Percentiles rank a stretch among this genome's conserved stretches.
These are phyloP conservation scores for Erethizon dorsatum DNA, from an alignment of 2,797 vertebrate genomes.

Conservation along the genomic window DNA sequence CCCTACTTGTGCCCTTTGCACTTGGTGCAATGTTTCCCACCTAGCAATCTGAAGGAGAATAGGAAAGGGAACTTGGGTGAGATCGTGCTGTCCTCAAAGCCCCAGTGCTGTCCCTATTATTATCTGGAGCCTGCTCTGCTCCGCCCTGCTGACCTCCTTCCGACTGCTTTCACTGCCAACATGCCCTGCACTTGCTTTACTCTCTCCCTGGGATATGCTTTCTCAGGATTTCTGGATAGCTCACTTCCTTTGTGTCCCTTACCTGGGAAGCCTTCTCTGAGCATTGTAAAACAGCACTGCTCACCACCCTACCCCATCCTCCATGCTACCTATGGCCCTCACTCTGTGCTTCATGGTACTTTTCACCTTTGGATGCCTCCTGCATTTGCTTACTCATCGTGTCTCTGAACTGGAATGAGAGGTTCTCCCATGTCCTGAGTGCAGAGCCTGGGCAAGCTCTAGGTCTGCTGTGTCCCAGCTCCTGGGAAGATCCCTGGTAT, in stretches of 20 bases:
- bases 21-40: not conserved
- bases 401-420: not conserved
- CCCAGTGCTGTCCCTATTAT: not conserved
- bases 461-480: not conserved
- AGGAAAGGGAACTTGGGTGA: not conserved
- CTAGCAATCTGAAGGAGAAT: not conserved
- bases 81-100: not conserved
- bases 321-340: not conserved
- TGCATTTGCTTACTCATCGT: not conserved
- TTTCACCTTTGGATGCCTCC: not conserved
- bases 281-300: not conserved
- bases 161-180: not conserved
- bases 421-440: not conserved
- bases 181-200: too few relatives aligned
- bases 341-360: not conserved
- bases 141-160: not conserved
- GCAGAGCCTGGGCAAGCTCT: not conserved
- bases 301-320: not conserved
- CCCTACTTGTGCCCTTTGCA: not conserved
- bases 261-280: not conserved
- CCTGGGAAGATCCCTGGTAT: not conserved
- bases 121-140: too few relatives aligned
- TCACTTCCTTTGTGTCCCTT: not conserved
- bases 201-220: not conserved
- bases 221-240: not conserved